These are phyloP conservation scores for Mechanitis mazaeus DNA, from an alignment of 2,888 invertebrate species.

Conservation along the genomic window DNA sequence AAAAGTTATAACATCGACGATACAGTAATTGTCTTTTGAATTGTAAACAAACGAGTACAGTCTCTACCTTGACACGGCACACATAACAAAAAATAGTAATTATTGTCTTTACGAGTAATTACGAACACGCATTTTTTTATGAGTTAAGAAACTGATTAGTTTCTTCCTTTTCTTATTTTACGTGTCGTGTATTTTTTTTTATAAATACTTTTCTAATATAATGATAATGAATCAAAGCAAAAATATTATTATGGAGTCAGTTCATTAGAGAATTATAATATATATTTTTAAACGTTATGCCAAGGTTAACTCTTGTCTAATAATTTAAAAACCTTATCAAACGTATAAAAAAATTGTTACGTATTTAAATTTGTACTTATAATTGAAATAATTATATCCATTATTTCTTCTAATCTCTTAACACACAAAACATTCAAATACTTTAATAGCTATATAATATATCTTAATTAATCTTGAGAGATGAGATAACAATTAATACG, in stretches of 20 bases:
- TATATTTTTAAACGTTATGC: not conserved
- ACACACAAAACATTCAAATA: not conserved
- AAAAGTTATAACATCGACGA: too few relatives aligned
- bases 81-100: slow-evolving; percentile 5
- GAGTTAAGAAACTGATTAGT: too few relatives aligned
- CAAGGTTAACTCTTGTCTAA: too few relatives aligned
- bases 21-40: too few relatives aligned
- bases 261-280: not conserved
- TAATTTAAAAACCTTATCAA: too few relatives aligned
- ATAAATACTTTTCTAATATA: too few relatives aligned
- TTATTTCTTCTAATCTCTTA: not conserved
- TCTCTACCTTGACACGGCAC: slow-evolving; percentile 8
- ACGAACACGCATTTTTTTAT: too few relatives aligned
- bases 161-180: too few relatives aligned
- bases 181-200: too few relatives aligned
- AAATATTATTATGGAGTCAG: not conserved
- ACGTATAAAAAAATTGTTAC: not conserved
- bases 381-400: not conserved
- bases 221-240: too few relatives aligned
- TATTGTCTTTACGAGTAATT: not conserved
- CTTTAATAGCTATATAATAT: not conserved
- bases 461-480: not conserved
- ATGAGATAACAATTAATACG: slow-evolving; percentile 3
- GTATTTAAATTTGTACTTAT: not conserved
- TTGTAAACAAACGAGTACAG: too few relatives aligned